Conservation (phyloP, 2,113 vertebrate genomes). For the Grus americana region DNA sequence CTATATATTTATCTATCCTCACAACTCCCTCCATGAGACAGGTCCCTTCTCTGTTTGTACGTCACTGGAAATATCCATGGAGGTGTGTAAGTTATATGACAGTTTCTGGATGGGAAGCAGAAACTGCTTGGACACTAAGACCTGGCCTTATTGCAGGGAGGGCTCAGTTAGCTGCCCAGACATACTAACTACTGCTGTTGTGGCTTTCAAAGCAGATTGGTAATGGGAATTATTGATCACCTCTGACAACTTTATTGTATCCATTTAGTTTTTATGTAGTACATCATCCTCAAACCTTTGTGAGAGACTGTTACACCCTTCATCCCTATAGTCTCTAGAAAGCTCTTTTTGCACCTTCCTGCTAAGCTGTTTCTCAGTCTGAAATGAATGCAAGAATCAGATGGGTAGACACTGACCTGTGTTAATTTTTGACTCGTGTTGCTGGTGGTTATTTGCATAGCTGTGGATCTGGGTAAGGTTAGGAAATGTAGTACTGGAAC, state of each 20-base stretch:
- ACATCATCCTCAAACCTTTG: not conserved
- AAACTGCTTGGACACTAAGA: not conserved
- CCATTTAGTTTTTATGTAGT: not conserved
- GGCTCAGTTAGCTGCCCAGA: not conserved
- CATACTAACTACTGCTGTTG: not conserved
- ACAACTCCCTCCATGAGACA: not conserved
- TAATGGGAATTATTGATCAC: conserved; percentile 21
- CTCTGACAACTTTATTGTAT: not conserved
- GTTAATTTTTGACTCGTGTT: not conserved
- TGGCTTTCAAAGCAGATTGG: not conserved
- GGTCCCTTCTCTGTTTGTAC: not conserved
- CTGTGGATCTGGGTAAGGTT: not conserved
- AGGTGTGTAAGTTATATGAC: not conserved
- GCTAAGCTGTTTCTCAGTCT: not conserved
- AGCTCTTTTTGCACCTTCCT: not conserved
- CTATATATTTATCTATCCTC: not conserved
- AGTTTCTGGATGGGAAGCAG: not conserved
- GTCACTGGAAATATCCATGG: not conserved
- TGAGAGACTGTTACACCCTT: not conserved
- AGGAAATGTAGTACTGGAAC: not conserved
- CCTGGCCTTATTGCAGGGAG: not conserved
- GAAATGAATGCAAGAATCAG: not conserved
- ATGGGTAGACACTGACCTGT: not conserved
- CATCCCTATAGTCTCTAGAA: not conserved
- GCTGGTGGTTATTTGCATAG: not conserved